phyloP scores from a whole-genome alignment of 2,888 invertebrate genomes.

The Agrochola lota region DNA sequence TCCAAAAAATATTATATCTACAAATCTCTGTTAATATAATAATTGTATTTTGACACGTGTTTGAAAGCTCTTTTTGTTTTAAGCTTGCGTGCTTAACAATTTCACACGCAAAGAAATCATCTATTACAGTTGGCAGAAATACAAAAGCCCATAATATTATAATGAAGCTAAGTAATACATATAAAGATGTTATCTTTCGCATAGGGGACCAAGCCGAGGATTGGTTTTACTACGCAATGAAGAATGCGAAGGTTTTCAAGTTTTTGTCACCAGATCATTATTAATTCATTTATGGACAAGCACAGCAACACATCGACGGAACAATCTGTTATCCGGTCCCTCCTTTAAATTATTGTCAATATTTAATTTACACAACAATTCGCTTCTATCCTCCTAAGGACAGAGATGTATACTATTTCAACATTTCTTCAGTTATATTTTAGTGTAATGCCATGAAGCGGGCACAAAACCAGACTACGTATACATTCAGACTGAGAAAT shows the following conservation, averaged over 20 bases:
- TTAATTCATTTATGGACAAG: constrained; percentile 8
- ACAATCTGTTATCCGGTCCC: neutral
- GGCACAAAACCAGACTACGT: neutral
- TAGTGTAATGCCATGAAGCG: neutral
- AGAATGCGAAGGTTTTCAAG: neutral
- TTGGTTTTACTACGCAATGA: neutral
- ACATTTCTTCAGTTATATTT: neutral
- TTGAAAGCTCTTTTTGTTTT: constrained; percentile 3
- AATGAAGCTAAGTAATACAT: neutral
- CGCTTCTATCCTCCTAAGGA: too few relatives aligned
- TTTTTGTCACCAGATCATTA: neutral
- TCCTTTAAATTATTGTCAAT: constrained; percentile 8
- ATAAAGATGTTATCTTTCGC: neutral
- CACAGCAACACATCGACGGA: neutral
- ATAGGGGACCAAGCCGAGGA: neutral
- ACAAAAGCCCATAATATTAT: neutral
- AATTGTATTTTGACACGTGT: neutral
- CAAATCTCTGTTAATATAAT: neutral
- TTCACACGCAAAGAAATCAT: constrained; percentile 39
- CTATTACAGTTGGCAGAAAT: constrained; percentile 21
- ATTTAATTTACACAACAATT: neutral
- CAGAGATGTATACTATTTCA: neutral
- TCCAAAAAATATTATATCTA: neutral
- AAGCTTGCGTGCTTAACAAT: constrained; percentile 21
- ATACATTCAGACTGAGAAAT: neutral